Percentiles rank a stretch among this genome's conserved stretches.
These are phyloP conservation scores for Cuculus canorus DNA, from an alignment of 2,797 vertebrate genomes.

Conservation along the genomic window DNA sequence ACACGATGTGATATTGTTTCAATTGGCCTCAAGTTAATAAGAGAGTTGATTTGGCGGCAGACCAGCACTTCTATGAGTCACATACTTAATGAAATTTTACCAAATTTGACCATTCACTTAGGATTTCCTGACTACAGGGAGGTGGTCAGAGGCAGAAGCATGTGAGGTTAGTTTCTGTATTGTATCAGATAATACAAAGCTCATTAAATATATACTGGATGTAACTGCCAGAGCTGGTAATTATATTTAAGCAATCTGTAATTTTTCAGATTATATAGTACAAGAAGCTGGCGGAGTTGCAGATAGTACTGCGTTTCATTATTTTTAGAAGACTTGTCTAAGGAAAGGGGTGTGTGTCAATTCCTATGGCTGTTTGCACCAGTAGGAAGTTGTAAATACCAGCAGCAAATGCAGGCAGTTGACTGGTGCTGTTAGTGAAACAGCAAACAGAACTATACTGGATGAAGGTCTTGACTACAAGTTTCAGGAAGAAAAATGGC, in stretches of 20 bases:
- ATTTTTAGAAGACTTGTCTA: background rate
- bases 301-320: background rate
- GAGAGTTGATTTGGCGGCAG: background rate
- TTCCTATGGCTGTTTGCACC: background rate
- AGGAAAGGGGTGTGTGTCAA: background rate
- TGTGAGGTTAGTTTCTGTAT: background rate
- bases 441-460: background rate
- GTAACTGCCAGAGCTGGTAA: background rate
- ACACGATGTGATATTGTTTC: background rate
- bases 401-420: background rate
- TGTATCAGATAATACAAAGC: background rate
- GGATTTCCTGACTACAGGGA: background rate
- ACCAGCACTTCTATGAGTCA: background rate
- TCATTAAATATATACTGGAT: background rate
- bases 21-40: background rate
- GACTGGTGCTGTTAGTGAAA: background rate
- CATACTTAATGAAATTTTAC: background rate
- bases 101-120: background rate
- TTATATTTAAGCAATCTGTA: background rate
- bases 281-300: background rate
- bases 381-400: background rate
- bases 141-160: background rate
- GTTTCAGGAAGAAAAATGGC: background rate
- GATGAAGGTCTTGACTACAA: background rate
- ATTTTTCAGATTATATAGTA: background rate